Base-by-base conservation (phyloP, 2,797 vertebrate species). In the Rhinoraja longicauda region DNA sequence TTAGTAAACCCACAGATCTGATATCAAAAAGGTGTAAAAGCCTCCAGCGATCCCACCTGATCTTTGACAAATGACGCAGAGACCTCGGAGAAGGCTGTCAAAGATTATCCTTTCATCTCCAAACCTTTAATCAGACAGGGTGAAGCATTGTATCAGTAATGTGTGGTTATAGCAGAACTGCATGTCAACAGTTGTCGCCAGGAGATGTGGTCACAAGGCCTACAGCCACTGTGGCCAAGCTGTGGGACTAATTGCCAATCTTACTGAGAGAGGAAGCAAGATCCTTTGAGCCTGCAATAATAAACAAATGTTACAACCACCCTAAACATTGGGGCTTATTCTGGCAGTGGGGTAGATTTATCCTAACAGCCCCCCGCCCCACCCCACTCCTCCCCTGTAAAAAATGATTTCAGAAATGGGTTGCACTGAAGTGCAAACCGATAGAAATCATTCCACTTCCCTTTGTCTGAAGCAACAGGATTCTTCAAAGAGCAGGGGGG, bases 391-490 rank as follows among this genome's bases (percentile, higher is more conserved):
- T 45, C 15, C 75, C 77, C 76, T 36, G 76, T 77, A 36, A 77
- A 72, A 32, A 36, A 12, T 32, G 2, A 12, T 76, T 45, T 77
- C 32, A 15, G n/a, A 21, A 77, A 36, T 39, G 77, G 32, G 7
- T 39, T 36, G 36, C 39, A 17, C 39, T 81, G 39, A 81, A 39
- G 45, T 26, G 79, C 6, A 4, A 26, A 26, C 53, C 29, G 10
- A 82, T 57, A 82, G 79, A 57, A 82, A 82, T 82, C 79, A 53
- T 24, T n/a, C 24, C 79, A 82, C 21, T 82, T 57, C 45, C 79
- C 24, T 82, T 82, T 21, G 45, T 26, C 24, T 26, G 39, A 81
- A 53, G 77, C 17, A 17, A 5, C 17, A 53, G 19, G 24, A 21
- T 39, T 39, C 17, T 39, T 39, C 3, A 24, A 81, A 21, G 5